These are phyloP conservation scores for Callitettix versicolor DNA, from an alignment of 1,140 invertebrate species.

Conservation along the genomic window DNA sequence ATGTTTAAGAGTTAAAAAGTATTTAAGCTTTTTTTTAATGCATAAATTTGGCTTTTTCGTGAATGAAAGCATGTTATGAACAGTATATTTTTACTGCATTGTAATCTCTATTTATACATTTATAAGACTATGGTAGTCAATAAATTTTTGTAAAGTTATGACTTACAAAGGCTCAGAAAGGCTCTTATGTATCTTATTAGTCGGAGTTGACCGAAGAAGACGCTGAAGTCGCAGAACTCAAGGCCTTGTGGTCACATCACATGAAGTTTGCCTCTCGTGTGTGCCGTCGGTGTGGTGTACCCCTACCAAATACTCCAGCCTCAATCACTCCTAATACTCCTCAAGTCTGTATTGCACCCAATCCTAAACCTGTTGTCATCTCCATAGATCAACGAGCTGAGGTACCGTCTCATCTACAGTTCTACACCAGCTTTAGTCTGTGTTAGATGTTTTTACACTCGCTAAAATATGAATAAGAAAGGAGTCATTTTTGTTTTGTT, in stretches of 20 bases:
- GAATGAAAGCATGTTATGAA: too few relatives aligned
- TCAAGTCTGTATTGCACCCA: background rate
- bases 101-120: too few relatives aligned
- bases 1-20: too few relatives aligned
- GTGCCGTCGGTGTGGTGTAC: constrained; percentile 19
- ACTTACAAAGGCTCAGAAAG: background rate
- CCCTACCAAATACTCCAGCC: constrained; percentile 7
- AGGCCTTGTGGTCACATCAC: constrained; percentile 26
- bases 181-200: constrained; percentile 13
- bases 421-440: too few relatives aligned
- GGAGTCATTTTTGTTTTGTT: too few relatives aligned
- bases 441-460: too few relatives aligned
- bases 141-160: background rate
- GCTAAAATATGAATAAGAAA: too few relatives aligned
- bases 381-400: background rate
- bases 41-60: too few relatives aligned
- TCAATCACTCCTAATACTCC: constrained; percentile 6
- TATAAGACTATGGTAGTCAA: too few relatives aligned
- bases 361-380: background rate
- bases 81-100: too few relatives aligned
- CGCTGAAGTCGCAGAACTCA: constrained; percentile 25
- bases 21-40: too few relatives aligned
- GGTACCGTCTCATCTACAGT: too few relatives aligned
- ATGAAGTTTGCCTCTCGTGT: constrained; percentile 19
- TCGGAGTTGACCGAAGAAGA: constrained; percentile 22